phyloP scores from a whole-genome alignment of 2,113 vertebrate species.

The Lagopus leucura region DNA sequence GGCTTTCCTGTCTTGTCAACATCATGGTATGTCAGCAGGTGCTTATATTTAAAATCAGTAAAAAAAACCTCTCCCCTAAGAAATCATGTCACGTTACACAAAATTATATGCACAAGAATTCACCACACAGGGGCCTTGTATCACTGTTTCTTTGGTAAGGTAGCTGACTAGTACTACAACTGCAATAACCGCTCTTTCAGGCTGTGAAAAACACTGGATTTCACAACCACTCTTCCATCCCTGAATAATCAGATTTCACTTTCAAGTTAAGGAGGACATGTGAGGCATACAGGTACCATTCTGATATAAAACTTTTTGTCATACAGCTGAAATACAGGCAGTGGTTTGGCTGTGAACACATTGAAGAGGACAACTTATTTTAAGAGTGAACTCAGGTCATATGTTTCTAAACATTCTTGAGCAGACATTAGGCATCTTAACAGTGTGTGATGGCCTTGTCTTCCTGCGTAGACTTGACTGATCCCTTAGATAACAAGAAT shows the following conservation, averaged over 20 bases:
- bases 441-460: not conserved
- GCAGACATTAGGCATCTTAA: not conserved
- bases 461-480: not conserved
- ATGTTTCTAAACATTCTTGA: not conserved
- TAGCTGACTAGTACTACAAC: not conserved
- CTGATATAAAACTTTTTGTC: not conserved
- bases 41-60: not conserved
- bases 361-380: not conserved
- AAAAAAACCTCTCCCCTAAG: not conserved
- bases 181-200: not conserved
- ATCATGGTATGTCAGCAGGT: not conserved
- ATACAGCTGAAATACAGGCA: not conserved
- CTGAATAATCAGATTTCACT: not conserved
- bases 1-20: not conserved
- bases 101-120: not conserved
- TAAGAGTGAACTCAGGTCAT: not conserved
- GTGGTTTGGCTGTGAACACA: not conserved
- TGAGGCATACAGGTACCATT: not conserved
- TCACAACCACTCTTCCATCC: not conserved
- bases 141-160: not conserved
- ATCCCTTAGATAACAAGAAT: conserved; percentile 33
- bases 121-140: not conserved
- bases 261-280: not conserved
- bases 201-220: not conserved
- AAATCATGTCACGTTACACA: not conserved